Evolutionary conservation across 2,797 vertebrate genomes (phyloP), one percentile per base, ranked within the genome.

Genomic region (Gymnocypris eckloni): DNA sequence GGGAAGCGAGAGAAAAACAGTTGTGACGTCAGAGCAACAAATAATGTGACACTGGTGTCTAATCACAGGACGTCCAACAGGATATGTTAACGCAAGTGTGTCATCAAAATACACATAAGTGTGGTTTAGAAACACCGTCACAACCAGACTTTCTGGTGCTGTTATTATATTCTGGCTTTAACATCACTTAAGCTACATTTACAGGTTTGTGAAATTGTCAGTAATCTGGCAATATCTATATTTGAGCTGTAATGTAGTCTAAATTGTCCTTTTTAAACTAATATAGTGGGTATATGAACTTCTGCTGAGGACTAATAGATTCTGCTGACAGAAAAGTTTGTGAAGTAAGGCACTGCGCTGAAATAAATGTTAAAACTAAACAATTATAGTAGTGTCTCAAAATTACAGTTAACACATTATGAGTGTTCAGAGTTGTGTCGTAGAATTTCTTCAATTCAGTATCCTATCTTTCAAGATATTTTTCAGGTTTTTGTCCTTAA

Each of bases 11-110:
- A 77, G 33, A 43, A 77, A 83, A 41, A 71, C 43, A 13, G 16
- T 37, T 67, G 25, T 13, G 80, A 59, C 70, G 77, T 86, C 82
- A 82, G 64, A 54, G 52, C 67, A 70, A 41, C 79, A 64, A 88
- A 82, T 2, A 64, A 78, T 72, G 43, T 28, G 70, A 86, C 61
- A 78, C 41, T 85, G 83, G 77, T 81, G 80, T 80, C 41, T 83
- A 86, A 89, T 87, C 85, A 84, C 83, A 87, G 83, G 70, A 87
- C 25, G 61, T 87, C 76, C 64, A 81, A 80, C 52, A 37, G 80
- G 87, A 76, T 52, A 28, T 70, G 82, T 75, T 81, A 81, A 4
- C n/a, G 22, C 20, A 56, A 20, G 9, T 9, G 82, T 85, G 75
- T 83, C 33, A 75, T 78, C 78, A 75, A 22, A 85, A 83, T 43